These are phyloP conservation scores for Zhuqinia jingwanae DNA, from an alignment of 2,888 invertebrate genomes.

Conservation along the genomic window DNA sequence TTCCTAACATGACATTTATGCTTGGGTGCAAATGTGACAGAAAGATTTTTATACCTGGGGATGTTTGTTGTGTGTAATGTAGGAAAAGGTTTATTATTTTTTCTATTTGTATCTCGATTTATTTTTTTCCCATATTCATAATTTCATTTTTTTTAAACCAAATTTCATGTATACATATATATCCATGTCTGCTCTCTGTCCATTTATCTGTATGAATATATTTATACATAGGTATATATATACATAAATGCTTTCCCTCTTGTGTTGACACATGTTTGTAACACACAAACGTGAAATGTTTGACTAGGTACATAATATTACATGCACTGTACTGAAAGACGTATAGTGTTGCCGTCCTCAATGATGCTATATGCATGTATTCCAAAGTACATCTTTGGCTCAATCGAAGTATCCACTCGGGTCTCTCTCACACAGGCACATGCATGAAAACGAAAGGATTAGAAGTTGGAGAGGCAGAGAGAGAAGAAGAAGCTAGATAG, in stretches of 20 bases:
- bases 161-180: neutral
- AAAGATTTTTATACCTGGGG: neutral
- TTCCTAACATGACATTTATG: constrained; percentile 43
- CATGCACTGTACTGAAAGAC: neutral
- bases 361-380: neutral
- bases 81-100: constrained; percentile 8
- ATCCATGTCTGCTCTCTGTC: neutral
- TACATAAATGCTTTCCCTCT: constrained; percentile 36
- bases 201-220: constrained; percentile 20
- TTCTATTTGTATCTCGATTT: neutral
- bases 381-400: neutral
- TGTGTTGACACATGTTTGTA: neutral
- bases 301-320: neutral
- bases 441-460: constrained; percentile 36
- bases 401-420: constrained; percentile 22
- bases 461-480: neutral
- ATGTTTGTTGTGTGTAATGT: neutral
- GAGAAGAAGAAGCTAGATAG: no score
- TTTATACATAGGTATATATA: no score
- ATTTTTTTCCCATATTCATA: constrained; percentile 38
- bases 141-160: constrained; percentile 18
- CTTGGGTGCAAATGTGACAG: constrained; percentile 33
- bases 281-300: neutral
- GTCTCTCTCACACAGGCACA: no score
- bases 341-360: neutral